Conservation (phyloP, 2,888 invertebrate species). For the Acleris emargana region DNA sequence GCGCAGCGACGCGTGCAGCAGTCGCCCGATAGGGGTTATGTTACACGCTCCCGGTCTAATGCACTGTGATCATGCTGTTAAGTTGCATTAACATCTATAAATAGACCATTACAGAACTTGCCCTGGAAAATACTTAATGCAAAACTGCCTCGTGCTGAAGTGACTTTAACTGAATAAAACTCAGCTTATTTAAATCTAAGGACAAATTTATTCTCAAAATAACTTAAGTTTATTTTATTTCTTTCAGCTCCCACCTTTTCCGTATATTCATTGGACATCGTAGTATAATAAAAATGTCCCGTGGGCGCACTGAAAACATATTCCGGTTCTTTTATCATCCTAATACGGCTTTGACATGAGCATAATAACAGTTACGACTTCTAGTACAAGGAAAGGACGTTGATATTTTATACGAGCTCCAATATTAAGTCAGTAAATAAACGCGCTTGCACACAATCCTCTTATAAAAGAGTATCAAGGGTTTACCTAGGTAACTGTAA, state of each 20-base stretch:
- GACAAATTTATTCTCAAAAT: no score
- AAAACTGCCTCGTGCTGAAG: no score
- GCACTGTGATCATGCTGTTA: not conserved
- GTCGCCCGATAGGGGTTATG: not conserved
- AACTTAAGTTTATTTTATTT: no score
- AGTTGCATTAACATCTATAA: not conserved
- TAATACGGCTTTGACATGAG: conserved; percentile 21
- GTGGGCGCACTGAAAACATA: conserved; percentile 13
- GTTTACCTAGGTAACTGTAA: no score
- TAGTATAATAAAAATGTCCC: not conserved
- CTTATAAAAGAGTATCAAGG: conserved; percentile 3
- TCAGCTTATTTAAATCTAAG: no score
- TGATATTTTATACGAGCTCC: conserved; percentile 31
- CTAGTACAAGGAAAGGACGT: conserved; percentile 23
- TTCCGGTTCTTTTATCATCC: conserved; percentile 18
- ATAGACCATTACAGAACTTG: no score
- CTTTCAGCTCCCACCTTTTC: no score
- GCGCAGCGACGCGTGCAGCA: not conserved
- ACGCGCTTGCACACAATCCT: conserved; percentile 9
- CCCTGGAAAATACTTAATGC: no score
- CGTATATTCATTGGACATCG: no score
- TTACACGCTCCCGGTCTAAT: not conserved
- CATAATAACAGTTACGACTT: conserved; percentile 25
- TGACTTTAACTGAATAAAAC: no score
- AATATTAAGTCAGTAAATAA: conserved; percentile 33